Base-by-base conservation (phyloP, 2,888 invertebrate genomes). In the Papilio elwesi region DNA sequence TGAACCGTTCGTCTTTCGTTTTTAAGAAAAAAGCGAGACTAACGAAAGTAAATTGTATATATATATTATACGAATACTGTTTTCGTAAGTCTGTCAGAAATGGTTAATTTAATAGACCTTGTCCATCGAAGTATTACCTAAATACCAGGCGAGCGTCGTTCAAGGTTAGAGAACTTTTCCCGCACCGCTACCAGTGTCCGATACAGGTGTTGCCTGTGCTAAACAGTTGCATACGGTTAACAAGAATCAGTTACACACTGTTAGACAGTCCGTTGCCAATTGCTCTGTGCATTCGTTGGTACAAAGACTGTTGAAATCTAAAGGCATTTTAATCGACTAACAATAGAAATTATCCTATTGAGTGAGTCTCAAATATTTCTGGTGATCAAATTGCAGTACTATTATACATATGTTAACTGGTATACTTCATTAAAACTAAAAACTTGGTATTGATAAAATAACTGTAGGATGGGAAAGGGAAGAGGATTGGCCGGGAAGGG, bases 221-320 rank as follows among this genome's bases (percentile, higher is more conserved):
- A 75, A 77, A 78, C 75, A 73, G 70, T 71, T 73, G 62, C 75
- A 74, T 74, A 76, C 80, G 78, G 80, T 80, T 80, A 78, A 63
- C 66, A 67, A 57, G 43, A 64, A 68, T 68, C 49, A 55, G 55
- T 57, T 72, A 65, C 51, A 36, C 43, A 52, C 49, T 53, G 71
- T 71, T 67, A 71, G 74, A 68, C 68, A 74, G 71, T 73, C 71
- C 68, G 72, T 69, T 69, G 71, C 36, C 64, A 70, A 71, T 65
- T 64, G 53, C 67, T 55, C 38, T 43, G 68, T 65, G 48, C n/a
- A 38, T 59, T 71, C 57, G n/a, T 47, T 26, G 10, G 10, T 71
- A 53, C 52, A 57, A 10, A n/a, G 6, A 38, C 48, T 11, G 43
- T 43, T 38, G 12, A 66, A 16, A 15, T 38, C 7, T 12, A 11